Conservation (phyloP, 2,113 vertebrate genomes). For the Rhodinocichla rosea region DNA sequence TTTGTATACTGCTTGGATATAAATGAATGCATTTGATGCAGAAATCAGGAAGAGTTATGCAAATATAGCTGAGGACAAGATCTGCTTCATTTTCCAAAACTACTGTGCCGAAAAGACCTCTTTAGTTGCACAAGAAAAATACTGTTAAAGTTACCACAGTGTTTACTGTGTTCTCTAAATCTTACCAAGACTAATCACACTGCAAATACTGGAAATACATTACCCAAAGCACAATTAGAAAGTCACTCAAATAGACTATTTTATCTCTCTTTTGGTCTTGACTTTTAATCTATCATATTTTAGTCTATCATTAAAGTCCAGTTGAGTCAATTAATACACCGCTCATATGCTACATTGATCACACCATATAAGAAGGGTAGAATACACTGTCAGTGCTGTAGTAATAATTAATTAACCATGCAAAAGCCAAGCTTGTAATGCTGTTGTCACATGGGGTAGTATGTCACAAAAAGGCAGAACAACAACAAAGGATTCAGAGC, state of each 20-base stretch:
- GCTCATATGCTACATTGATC: neutral
- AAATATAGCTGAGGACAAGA: neutral
- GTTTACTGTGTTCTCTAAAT: neutral
- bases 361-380: neutral
- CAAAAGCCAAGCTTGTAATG: neutral
- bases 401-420: neutral
- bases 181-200: neutral
- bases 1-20: neutral
- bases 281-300: neutral
- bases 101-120: neutral
- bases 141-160: neutral
- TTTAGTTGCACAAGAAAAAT: neutral
- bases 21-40: neutral
- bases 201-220: neutral
- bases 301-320: neutral
- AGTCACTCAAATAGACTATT: neutral
- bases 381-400: neutral
- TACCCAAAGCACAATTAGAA: neutral
- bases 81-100: neutral
- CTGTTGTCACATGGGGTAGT: neutral
- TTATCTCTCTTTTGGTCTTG: neutral
- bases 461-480: neutral
- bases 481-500: neutral
- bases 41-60: neutral
- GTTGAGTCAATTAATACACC: neutral